Conservation (phyloP, 2,888 invertebrate species). For the Caenorhabditis afra region DNA sequence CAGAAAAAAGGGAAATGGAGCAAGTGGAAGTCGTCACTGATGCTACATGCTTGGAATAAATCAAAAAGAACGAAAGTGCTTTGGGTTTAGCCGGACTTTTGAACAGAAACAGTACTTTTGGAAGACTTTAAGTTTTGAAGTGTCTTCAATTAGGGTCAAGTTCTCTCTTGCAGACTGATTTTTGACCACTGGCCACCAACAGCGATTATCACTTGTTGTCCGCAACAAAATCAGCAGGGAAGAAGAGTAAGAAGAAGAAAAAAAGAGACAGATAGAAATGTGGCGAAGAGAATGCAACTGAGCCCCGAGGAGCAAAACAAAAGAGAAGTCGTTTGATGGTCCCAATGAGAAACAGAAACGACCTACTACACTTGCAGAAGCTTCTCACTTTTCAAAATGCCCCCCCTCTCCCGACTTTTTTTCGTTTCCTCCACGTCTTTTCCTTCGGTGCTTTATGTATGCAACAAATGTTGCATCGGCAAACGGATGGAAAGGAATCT, state of each 20-base stretch:
- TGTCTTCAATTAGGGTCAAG: no score
- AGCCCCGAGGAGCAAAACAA: conserved; percentile 27
- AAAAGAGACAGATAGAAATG: conserved; percentile 30
- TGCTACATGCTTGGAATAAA: conserved; percentile 25
- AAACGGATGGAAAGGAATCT: conserved; percentile 53
- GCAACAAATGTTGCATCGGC: conserved; percentile 57
- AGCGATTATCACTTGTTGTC: background rate
- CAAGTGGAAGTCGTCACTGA: conserved; percentile 17
- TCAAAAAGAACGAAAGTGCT: conserved; percentile 18
- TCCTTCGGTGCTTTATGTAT: conserved; percentile 49
- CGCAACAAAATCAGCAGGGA: conserved; percentile 16
- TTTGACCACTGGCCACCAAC: background rate
- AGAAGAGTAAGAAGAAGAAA: conserved; percentile 12
- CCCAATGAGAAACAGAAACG: conserved; percentile 61
- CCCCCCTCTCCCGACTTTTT: no score
- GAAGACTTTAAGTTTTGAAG: no score
- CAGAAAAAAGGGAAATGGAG: conserved; percentile 5
- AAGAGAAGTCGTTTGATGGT: conserved; percentile 57
- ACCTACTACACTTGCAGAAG: conserved; percentile 57
- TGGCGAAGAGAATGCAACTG: conserved; percentile 47
- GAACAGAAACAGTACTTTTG: no score
- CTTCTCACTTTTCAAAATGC: conserved; percentile 58
- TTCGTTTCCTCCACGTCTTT: conserved; percentile 22
- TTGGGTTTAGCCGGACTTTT: background rate
- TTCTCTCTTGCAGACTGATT: no score